Conservation (phyloP, 2,888 invertebrate species). For the Scrobipalpa atriplicella region DNA sequence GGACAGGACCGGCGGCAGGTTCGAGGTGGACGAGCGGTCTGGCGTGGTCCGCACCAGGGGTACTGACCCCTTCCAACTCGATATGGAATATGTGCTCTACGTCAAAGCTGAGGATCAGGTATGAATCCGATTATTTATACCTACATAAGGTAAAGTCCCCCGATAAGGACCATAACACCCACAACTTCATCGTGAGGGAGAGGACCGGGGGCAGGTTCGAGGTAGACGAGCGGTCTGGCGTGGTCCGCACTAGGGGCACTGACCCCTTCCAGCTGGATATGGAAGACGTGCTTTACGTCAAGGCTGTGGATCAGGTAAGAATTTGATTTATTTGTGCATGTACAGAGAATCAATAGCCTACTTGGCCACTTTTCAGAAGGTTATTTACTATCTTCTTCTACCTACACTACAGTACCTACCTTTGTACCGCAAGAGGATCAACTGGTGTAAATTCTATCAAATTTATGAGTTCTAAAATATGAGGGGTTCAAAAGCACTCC, state of each 20-base stretch:
- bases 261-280: slow-evolving; percentile 97
- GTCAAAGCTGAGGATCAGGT: slow-evolving; percentile 97
- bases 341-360: no score
- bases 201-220: slow-evolving; percentile 91
- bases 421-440: no score
- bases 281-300: slow-evolving; percentile 98
- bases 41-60: slow-evolving; percentile 96
- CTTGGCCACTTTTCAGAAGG: no score
- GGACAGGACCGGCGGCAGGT: slow-evolving; percentile 91
- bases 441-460: no score
- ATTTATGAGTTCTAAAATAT: no score
- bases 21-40: slow-evolving; percentile 95
- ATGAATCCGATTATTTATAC: slow-evolving; percentile 32
- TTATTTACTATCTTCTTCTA: no score
- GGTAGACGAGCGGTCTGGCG: slow-evolving; percentile 95
- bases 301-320: slow-evolving; percentile 93
- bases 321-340: no score
- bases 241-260: slow-evolving; percentile 94
- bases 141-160: slow-evolving; percentile 78
- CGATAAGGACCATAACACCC: slow-evolving; percentile 97
- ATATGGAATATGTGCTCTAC: slow-evolving; percentile 98
- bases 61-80: slow-evolving; percentile 95
- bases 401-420: no score
- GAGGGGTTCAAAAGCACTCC: no score
- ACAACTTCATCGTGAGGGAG: slow-evolving; percentile 97